A percentile compares a stretch with the other conserved stretches of the same genome.
phyloP scores from a whole-genome alignment of 2,113 vertebrate genomes.

The Crocuta crocuta region DNA sequence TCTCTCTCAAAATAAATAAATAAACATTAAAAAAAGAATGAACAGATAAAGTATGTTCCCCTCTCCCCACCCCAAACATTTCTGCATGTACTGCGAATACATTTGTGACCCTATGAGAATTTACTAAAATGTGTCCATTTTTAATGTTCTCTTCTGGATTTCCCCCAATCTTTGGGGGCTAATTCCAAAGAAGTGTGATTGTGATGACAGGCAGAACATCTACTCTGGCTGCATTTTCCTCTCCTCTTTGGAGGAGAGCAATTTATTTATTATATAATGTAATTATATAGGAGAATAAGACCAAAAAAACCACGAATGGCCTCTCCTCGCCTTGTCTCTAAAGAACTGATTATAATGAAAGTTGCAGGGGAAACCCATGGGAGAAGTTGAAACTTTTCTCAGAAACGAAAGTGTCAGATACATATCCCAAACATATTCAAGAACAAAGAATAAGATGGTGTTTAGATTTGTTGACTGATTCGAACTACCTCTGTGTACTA shows the following conservation, averaged over 20 bases:
- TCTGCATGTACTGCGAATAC: not conserved
- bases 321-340: not conserved
- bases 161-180: not conserved
- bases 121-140: not conserved
- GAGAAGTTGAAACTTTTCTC: constrained; percentile 48
- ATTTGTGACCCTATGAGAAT: not conserved
- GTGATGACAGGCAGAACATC: not conserved
- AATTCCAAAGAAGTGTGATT: not conserved
- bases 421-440: constrained; percentile 3
- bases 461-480: constrained; percentile 32
- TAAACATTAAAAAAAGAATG: too few species aligned
- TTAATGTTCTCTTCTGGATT: not conserved
- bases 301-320: not conserved
- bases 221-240: not conserved
- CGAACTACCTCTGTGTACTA: not conserved
- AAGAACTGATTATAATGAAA: not conserved
- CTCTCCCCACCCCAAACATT: not conserved
- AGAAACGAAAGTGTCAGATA: constrained; percentile 38
- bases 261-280: not conserved
- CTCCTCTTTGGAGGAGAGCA: not conserved
- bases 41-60: not conserved
- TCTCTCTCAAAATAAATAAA: too few species aligned
- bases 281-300: not conserved
- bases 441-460: constrained; percentile 43
- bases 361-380: not conserved